Evolutionary conservation across 2,888 invertebrate genomes (phyloP), one percentile per base, ranked within the genome.

Genomic region (Polyommatus icarus): DNA sequence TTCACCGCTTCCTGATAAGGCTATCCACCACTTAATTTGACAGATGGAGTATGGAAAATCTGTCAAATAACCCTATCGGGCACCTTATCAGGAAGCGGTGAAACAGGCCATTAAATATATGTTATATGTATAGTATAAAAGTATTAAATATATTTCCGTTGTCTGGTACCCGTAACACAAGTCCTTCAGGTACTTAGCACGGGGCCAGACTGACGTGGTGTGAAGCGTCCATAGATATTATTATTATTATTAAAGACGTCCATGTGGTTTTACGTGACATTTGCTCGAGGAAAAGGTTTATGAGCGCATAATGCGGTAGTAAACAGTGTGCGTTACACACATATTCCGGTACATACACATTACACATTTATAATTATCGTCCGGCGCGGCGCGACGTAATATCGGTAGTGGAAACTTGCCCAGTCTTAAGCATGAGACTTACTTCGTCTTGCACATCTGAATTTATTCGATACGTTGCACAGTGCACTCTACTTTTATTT

Each of bases 401-500:
- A 85, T 83, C 83, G 83, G 83, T 80, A 81, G 86, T 89, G 89
- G 89, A 88, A 88, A 80, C 79, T 86, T 89, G 89, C 89, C 90
- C 88, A 87, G 84, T 36, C 57, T 73, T 40, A 40, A 32, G 57
- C 8, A 59, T 46, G 15, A 54, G 59, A 72, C 73, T 76, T 36
- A 76, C 61, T 40, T 29, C 77, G 29, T 29, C n/a, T 72, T 40
- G 36, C 8, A 40, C 72, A 24, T 75, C 54, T 75, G 7, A 73
- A 73, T 75, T 50, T 29, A 54, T 29, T 50, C 15, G 20, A 8
- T 24, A 4, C 20, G 8, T 50, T 24, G 24, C 24, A 24, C n/a
- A n/a, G n/a, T 73, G 46, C 7, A 20, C 29, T 46, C 12, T 50
- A 32, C 18, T 32, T 67, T 67, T 29, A 6, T 1, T 67, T 18